Conservation (phyloP, 2,113 vertebrate species). For the Henicopernis longicauda region DNA sequence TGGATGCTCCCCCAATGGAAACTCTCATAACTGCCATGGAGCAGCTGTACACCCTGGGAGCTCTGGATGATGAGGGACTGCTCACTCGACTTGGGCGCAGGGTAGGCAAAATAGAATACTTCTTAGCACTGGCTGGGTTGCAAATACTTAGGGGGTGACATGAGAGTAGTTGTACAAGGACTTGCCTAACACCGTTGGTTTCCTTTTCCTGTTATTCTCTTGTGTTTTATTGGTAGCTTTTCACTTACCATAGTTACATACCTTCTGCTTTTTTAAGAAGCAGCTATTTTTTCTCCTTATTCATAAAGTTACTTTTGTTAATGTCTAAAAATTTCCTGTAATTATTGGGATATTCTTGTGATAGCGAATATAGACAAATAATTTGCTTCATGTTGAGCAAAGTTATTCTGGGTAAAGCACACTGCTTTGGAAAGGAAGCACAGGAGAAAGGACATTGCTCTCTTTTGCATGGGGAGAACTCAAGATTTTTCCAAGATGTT, state of each 20-base stretch:
- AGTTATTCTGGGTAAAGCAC: neutral
- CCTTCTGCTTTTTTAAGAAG: neutral
- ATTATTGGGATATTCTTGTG: neutral
- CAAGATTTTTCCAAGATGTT: neutral
- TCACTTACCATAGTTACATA: neutral
- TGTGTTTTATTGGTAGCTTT: neutral
- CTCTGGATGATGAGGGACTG: constrained; percentile 93
- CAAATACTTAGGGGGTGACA: neutral
- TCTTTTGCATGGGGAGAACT: neutral
- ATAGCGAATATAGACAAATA: neutral
- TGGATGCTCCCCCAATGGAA: constrained; percentile 99
- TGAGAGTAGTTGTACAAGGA: neutral
- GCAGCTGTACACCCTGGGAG: constrained; percentile 94
- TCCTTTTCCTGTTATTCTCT: neutral
- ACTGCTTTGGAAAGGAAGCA: neutral
- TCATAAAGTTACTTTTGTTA: neutral
- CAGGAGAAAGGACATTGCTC: neutral
- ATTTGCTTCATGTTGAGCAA: neutral
- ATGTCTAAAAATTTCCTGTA: neutral
- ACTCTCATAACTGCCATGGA: constrained; percentile 99
- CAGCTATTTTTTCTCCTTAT: neutral
- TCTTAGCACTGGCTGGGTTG: neutral
- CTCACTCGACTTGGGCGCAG: constrained; percentile 92
- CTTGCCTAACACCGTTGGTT: neutral
- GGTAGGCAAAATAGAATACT: constrained; percentile 68